Evolutionary conservation across 1,140 invertebrate genomes (phyloP), one percentile per base, ranked within the genome.

Genomic region (Daktulosphaira vitifoliae): DNA sequence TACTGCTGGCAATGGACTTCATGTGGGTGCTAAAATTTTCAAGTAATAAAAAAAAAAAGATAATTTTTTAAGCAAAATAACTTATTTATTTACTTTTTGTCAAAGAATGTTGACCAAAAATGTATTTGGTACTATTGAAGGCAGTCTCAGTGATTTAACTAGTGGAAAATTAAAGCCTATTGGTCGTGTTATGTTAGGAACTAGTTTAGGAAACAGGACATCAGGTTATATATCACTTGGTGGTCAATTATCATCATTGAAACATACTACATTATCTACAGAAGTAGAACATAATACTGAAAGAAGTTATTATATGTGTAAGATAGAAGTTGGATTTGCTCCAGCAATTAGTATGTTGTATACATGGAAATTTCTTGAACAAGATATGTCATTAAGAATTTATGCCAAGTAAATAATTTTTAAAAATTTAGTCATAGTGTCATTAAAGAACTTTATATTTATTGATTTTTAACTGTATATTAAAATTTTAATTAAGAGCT

Each of bases 371-470:
- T 80, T 93, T 73, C 75, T 85, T 11, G 82, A 87, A 67, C 82
- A 87, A 65, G 83, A 91, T 69, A 76, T 89, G 48, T 90, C 88
- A 74, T 70, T 92, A 6, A 83, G 83, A 70, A 76, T 87, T 51
- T 80, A 83, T 39, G 71, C 89, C 2, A 93, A 91, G 91, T 93
- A 80, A 79, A 80, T 75, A 67, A 29, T 29, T 56, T 66, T 46
- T 25, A 49, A 62, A 49, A 22, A 23, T 3, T 52, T 68, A 53
- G 20, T 39, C 18, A 54, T 38, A 6, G 15, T n/a, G n/a, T n/a
- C n/a, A n/a, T n/a, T 56, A 3, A 52, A 48, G 5, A 18, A 23
- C 18, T 26, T 26, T 15, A 46, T 62, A 64, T 69, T 68, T 66
- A 70, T 44, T 68, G 20, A 65, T 65, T 72, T 50, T 5, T 5